phyloP scores from a whole-genome alignment of 2,113 vertebrate species.

The Labeo catla region DNA sequence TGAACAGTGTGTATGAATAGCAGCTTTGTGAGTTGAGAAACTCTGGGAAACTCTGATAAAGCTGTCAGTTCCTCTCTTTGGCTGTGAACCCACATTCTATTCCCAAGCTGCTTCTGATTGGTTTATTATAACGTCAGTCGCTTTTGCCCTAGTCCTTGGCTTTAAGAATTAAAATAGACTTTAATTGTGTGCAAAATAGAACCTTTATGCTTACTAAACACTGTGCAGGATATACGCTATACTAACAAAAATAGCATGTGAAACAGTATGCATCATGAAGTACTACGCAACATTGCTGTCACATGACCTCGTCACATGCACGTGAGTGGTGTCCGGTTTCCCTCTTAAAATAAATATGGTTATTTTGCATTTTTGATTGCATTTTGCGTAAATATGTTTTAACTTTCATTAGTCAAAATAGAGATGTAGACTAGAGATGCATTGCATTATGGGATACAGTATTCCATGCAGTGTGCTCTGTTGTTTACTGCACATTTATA shows the following conservation, averaged over 20 bases:
- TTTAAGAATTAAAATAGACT: background rate
- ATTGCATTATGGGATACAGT: background rate
- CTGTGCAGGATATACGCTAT: background rate
- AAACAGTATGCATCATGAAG: background rate
- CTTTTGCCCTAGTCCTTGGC: background rate
- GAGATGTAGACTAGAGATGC: background rate
- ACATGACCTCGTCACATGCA: background rate
- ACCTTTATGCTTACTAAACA: background rate
- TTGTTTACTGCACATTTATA: background rate
- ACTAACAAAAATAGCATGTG: background rate
- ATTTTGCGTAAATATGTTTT: background rate
- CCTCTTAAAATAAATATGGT: background rate
- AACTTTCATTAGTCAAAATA: background rate
- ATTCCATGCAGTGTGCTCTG: background rate
- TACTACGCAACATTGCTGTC: background rate
- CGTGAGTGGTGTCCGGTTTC: background rate
- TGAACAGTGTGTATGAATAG: conserved; percentile 25
- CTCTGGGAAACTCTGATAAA: conserved; percentile 21
- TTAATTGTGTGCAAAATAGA: background rate
- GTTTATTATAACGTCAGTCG: background rate
- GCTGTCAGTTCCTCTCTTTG: background rate
- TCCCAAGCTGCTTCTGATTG: background rate
- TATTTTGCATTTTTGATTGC: background rate
- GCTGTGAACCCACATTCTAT: background rate
- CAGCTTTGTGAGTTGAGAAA: conserved; percentile 4